These are phyloP conservation scores for Perithous albicinctus DNA, from an alignment of 2,888 invertebrate species.

Conservation along the genomic window DNA sequence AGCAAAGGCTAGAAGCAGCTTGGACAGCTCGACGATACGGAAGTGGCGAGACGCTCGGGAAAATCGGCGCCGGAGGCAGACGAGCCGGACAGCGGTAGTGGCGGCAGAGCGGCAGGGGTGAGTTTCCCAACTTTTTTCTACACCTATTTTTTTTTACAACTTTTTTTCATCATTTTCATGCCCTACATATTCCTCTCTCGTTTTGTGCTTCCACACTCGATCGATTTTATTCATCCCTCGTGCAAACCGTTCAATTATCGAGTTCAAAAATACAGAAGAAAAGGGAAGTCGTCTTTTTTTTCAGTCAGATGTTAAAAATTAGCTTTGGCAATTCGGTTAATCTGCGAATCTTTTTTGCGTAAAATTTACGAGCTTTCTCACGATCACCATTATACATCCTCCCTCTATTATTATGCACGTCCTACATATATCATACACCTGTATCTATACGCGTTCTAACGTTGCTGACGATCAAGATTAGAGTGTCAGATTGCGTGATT, in stretches of 20 bases:
- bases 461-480: slow-evolving; percentile 22
- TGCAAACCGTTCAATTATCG: not conserved
- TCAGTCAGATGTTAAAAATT: not conserved
- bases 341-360: not conserved
- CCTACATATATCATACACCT: not conserved
- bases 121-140: slow-evolving; percentile 67
- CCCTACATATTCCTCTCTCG: slow-evolving; percentile 11
- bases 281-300: no score
- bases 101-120: slow-evolving; percentile 84
- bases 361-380: not conserved
- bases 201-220: not conserved
- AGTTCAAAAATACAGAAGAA: no score
- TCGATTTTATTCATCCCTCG: not conserved
- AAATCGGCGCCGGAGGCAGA: slow-evolving; percentile 80
- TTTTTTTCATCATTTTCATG: slow-evolving; percentile 21
- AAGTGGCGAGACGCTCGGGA: slow-evolving; percentile 78
- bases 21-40: slow-evolving; percentile 53
- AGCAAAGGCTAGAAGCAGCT: slow-evolving; percentile 74
- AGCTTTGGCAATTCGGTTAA: not conserved
- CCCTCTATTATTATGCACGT: not conserved
- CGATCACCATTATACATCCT: not conserved
- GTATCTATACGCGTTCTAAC: not conserved
- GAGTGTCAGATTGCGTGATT: slow-evolving; percentile 34
- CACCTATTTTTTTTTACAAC: slow-evolving; percentile 50
- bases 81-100: slow-evolving; percentile 83